Base-by-base conservation (phyloP, 2,797 vertebrate species). In the Carapus acus region DNA sequence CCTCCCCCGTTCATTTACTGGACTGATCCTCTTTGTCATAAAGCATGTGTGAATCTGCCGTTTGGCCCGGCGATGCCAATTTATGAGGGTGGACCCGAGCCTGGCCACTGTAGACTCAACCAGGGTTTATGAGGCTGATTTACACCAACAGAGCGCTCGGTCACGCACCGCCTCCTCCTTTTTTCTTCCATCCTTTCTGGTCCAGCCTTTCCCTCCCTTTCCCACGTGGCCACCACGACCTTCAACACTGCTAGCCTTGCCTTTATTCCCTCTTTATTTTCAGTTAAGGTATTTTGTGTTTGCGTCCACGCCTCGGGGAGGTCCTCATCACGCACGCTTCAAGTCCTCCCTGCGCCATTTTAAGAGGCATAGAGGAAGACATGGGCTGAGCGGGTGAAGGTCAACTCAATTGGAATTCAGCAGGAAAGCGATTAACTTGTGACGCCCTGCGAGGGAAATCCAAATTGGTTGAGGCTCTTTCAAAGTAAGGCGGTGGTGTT, bases 11-110 rank as follows among this genome's bases (percentile, higher is more conserved):
- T 80, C 81, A 59, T 78, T 84, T 79, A 76, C 78, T 36, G 65
- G 59, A 55, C 81, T 79, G 76, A 83, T 82, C 77, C 63, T 73
- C 73, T 77, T 68, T 27, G 81, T 83, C 83, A 76, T 85, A 84
- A 85, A 85, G 76, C 83, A 85, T 83, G 77, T 78, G 81, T 47
- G 72, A 56, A 71, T 69, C 69, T 31, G 8, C 16, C 8, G 49
- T 58, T 58, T 36, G 48, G 58, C 63, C 49, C 69, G 29, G 62
- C 50, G 77, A 61, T 67, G 67, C 65, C 71, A 73, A 85, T 83
- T 86, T 83, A 85, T 19, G 81, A 81, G 73, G 57, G 24, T 71
- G 29, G 31, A 6, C 27, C 15, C 40, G 14, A 9, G 19, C 24
- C 2, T 6, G 58, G 73, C 58, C 75, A 58, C 71, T 59, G 58